Percentiles rank a stretch among this genome's conserved stretches.
phyloP scores from a whole-genome alignment of 2,888 invertebrate genomes.

The Pemphredon lugubris region DNA sequence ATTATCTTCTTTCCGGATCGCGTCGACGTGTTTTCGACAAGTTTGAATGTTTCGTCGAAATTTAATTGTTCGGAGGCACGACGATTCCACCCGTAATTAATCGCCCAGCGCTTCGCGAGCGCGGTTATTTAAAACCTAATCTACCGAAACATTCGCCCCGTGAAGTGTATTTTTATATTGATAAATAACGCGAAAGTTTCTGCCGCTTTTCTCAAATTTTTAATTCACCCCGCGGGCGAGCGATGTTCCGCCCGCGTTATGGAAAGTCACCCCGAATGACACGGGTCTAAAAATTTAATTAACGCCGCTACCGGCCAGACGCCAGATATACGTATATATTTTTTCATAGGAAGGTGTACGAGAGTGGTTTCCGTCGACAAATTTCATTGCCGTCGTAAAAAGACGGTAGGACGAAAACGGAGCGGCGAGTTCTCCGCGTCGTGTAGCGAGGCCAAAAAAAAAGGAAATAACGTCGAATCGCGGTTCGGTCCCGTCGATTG shows the following conservation, averaged over 20 bases:
- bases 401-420: constrained; percentile 24
- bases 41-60: no score
- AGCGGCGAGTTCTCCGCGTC: background rate
- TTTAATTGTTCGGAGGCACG: no score
- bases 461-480: no score
- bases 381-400: constrained; percentile 42
- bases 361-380: constrained; percentile 22
- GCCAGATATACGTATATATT: constrained; percentile 4
- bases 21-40: no score
- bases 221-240: constrained; percentile 8
- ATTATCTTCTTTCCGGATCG: no score
- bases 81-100: no score
- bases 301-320: constrained; percentile 21
- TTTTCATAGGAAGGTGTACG: constrained; percentile 3
- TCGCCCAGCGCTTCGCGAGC: no score
- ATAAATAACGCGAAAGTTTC: no score
- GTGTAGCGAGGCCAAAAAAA: no score
- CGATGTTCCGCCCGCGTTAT: constrained; percentile 31
- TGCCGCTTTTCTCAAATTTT: constrained; percentile 4
- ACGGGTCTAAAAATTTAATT: constrained; percentile 47
- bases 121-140: no score
- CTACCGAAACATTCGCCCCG: no score
- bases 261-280: constrained; percentile 40
- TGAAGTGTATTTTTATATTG: no score
- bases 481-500: background rate